A percentile compares a stretch with the other conserved stretches of the same genome.
phyloP scores from a whole-genome alignment of 2,113 vertebrate genomes.

The Amphilophus citrinellus region DNA sequence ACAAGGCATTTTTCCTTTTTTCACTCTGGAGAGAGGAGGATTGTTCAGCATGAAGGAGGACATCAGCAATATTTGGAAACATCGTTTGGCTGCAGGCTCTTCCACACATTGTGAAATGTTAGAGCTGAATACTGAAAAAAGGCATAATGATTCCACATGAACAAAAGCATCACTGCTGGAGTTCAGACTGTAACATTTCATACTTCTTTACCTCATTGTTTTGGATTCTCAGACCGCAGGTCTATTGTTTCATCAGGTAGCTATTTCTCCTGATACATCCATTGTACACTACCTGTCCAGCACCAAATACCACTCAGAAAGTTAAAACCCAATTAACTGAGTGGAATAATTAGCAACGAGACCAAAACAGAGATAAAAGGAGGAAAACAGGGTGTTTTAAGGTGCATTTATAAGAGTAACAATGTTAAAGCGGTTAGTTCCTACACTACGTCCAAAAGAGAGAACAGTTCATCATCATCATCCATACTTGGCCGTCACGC shows the following conservation, averaged over 20 bases:
- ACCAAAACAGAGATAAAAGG: background rate
- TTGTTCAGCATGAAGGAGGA: rapidly evolving
- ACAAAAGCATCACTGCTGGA: background rate
- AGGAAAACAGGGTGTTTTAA: too few species aligned
- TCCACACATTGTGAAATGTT: background rate
- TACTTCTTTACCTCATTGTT: background rate
- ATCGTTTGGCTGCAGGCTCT: background rate
- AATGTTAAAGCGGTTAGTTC: background rate
- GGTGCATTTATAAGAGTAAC: too few species aligned
- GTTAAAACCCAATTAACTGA: background rate
- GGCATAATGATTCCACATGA: background rate
- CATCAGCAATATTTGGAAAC: background rate
- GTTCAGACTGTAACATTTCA: background rate
- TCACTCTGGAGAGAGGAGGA: background rate
- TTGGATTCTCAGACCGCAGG: background rate
- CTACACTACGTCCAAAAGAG: background rate
- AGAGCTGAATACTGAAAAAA: background rate
- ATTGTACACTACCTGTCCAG: background rate
- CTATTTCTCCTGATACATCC: rapidly evolving
- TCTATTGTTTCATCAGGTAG: background rate
- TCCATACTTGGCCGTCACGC: background rate
- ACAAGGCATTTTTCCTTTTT: background rate
- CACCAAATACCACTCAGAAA: background rate
- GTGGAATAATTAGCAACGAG: background rate
- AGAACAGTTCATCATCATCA: slow-evolving; percentile 18